These are phyloP conservation scores for Myiagra hebetior DNA, from an alignment of 2,113 vertebrate genomes.

Conservation along the genomic window DNA sequence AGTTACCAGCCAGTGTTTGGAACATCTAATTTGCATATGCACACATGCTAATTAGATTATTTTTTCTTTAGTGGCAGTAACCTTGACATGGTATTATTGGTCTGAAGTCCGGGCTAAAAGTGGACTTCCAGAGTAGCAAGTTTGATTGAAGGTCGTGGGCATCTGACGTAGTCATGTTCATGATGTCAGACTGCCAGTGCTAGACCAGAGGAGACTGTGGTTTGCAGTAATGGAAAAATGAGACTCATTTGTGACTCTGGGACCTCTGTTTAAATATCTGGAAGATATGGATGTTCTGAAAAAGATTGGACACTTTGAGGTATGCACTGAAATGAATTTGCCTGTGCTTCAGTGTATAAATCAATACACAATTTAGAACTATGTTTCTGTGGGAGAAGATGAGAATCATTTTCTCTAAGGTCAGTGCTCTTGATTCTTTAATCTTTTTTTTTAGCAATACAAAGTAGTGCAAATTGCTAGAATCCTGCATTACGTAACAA, in stretches of 20 bases:
- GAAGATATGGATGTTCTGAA: constrained; percentile 53
- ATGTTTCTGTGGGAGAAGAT: not conserved
- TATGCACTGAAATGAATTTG: constrained; percentile 53
- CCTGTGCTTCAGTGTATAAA: constrained; percentile 33
- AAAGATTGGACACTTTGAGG: constrained; percentile 37
- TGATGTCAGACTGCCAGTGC: constrained; percentile 35
- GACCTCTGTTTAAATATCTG: constrained; percentile 50
- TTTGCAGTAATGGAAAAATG: constrained; percentile 42
- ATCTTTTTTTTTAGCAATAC: not conserved
- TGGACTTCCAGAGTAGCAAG: constrained; percentile 53
- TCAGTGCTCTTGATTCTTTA: not conserved
- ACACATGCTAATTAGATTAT: constrained; percentile 24
- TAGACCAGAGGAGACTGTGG: constrained; percentile 35
- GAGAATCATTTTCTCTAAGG: not conserved
- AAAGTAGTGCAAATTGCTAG: not conserved
- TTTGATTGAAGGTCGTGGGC: constrained; percentile 31
- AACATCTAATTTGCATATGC: constrained; percentile 35
- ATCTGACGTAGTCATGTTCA: constrained; percentile 32
- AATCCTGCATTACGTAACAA: not conserved
- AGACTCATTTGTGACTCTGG: constrained; percentile 30
- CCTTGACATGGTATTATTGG: constrained; percentile 8
- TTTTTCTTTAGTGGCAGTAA: constrained; percentile 50
- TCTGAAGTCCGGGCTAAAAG: constrained; percentile 42
- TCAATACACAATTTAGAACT: not conserved
- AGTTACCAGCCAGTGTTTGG: not conserved